Evolutionary conservation across 64 coral and sea anemone species (phyloP).

Genomic region (Stichodactyla helianthus): DNA sequence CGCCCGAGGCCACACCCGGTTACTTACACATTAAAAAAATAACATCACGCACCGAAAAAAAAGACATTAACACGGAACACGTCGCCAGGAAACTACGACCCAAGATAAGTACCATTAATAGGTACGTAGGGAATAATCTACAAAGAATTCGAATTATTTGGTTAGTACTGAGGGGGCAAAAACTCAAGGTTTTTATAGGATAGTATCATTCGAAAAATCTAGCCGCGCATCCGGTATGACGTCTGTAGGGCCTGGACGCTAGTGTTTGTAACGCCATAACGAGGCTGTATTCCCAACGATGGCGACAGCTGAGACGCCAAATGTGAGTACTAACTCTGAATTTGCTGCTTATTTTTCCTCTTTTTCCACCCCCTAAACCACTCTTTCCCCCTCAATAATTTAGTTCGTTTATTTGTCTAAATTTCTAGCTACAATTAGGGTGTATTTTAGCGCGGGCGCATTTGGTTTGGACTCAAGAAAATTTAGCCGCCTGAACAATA

Average conservation of each 20-base stretch:
- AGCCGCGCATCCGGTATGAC: slow-evolving; percentile 25
- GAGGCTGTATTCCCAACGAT: slow-evolving; percentile 97
- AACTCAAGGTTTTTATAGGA: neutral
- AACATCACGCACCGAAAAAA: slow-evolving; percentile 33
- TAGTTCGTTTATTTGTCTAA: slow-evolving; percentile 30
- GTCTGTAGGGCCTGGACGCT: slow-evolving; percentile 35
- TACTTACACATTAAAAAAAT: neutral
- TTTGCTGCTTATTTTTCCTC: slow-evolving; percentile 66
- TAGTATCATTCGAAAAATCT: slow-evolving; percentile 17
- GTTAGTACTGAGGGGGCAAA: neutral
- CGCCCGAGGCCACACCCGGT: slow-evolving; percentile 31
- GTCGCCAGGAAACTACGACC: neutral
- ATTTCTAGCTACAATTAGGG: slow-evolving; percentile 6
- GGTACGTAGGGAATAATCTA: neutral
- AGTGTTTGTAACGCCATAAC: slow-evolving; percentile 52
- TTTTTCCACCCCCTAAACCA: slow-evolving; percentile 10
- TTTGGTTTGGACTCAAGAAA: slow-evolving; percentile 46
- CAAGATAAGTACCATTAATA: neutral
- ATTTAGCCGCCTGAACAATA: slow-evolving; percentile 80
- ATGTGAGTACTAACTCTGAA: slow-evolving; percentile 93
- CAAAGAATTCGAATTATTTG: slow-evolving; percentile 6
- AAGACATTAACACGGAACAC: neutral
- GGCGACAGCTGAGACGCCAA: slow-evolving; percentile 99
- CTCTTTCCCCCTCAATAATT: neutral
- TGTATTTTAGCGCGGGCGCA: neutral